Evolutionary conservation across 1,140 invertebrate genomes (phyloP).

Genomic region (Caerostris extrusa): DNA sequence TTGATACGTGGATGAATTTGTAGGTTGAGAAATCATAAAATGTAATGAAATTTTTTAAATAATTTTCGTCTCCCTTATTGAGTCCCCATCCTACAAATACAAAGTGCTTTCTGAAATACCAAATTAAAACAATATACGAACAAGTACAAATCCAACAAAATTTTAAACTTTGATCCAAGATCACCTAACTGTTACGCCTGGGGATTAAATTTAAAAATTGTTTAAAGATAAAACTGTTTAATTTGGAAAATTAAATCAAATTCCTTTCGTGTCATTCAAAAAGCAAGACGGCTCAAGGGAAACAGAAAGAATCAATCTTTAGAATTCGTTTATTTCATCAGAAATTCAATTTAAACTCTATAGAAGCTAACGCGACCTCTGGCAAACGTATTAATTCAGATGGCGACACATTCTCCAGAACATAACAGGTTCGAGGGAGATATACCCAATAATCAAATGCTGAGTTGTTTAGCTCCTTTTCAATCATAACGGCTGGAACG

Average conservation of each 20-base stretch:
- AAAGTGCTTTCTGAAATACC: too few species aligned
- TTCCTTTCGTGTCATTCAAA: slow-evolving; percentile 35
- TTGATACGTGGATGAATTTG: too few species aligned
- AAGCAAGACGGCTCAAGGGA: background rate
- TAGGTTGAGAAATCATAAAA: too few species aligned
- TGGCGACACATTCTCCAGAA: background rate
- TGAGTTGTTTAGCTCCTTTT: slow-evolving; percentile 71
- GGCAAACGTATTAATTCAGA: background rate
- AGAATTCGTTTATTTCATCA: slow-evolving; percentile 24
- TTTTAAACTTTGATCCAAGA: too few species aligned
- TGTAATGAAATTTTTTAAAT: too few species aligned
- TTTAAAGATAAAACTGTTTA: too few species aligned
- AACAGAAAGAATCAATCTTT: background rate
- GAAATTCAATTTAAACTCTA: background rate
- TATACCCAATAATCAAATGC: slow-evolving; percentile 63
- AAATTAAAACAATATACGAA: too few species aligned
- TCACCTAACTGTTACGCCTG: too few species aligned
- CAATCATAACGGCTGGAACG: slow-evolving; percentile 57
- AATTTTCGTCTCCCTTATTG: too few species aligned
- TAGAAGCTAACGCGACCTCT: background rate
- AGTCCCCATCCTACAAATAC: too few species aligned
- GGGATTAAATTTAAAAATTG: too few species aligned
- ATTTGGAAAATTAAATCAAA: slow-evolving; percentile 49
- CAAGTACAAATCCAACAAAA: too few species aligned
- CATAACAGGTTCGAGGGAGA: slow-evolving; percentile 14